A percentile compares a stretch with the other conserved stretches of the same genome.
These are phyloP conservation scores for Theonella swinhoei DNA, from an alignment of 37 sponge, comb jelly and placozoan genomes.

Conservation along the genomic window DNA sequence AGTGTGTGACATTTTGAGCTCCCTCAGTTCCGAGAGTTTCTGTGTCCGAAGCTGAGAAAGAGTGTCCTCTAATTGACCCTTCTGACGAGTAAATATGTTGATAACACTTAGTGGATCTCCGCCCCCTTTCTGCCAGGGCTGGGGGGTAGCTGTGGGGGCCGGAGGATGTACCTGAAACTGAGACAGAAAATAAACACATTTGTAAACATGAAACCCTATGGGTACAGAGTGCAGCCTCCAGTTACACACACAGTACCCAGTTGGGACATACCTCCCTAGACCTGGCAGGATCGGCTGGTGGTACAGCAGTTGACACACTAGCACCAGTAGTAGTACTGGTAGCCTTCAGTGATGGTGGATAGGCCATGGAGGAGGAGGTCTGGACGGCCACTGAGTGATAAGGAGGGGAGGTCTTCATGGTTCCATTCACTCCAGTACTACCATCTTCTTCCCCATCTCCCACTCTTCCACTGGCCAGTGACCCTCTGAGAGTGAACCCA, in stretches of 20 bases:
- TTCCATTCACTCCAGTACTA: neutral
- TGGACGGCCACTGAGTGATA: neutral
- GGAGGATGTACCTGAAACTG: neutral
- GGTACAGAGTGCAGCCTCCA: neutral
- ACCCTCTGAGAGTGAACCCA: neutral
- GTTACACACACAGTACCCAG: neutral
- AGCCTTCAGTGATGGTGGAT: neutral
- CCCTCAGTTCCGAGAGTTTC: slow-evolving; percentile 12
- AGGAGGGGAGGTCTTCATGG: neutral
- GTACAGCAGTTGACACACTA: too few relatives aligned
- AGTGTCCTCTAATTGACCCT: slow-evolving; percentile 20
- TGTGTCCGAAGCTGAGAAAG: slow-evolving; percentile 1
- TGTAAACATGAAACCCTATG: too few relatives aligned
- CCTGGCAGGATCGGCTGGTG: too few relatives aligned
- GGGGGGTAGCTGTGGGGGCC: neutral
- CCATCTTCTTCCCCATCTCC: neutral
- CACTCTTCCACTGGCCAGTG: too few relatives aligned
- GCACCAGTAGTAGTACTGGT: too few relatives aligned
- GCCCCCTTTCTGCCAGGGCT: slow-evolving; percentile 61
- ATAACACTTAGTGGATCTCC: slow-evolving; percentile 77
- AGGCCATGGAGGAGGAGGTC: neutral
- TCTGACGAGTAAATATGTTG: slow-evolving; percentile 65
- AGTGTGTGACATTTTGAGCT: neutral
- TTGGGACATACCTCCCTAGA: too few relatives aligned
- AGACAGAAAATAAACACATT: neutral